Evolutionary conservation across 92 coral and sea anemone species (phyloP), one percentile per base, ranked within the genome.

Genomic region (Siderastrea radians): DNA sequence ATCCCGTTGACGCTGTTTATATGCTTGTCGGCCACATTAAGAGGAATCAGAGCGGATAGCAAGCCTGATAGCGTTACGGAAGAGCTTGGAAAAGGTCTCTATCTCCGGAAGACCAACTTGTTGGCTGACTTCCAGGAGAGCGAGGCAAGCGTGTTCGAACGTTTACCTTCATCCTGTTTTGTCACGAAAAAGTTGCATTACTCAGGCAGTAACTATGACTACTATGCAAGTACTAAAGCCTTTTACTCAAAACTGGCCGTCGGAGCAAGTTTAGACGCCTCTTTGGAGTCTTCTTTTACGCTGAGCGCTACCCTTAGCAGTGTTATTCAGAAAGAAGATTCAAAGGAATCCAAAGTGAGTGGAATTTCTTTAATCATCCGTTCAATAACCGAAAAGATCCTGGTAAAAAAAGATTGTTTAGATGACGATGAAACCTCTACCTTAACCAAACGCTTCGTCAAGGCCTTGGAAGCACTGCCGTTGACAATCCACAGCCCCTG

Each of bases 301-400:
- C 51, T 88, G 44, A 87, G 86, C 2, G 49, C 58, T 5, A 69
- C 91, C 0, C 17, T 88, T 1, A 73, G 58, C 47, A 80, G 49
- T 1, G 55, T 73, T 12, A 58, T 80, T 0, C 67, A 54, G 48
- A 16, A 5, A 2, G 45, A 70, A 1, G 63, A 79, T 7, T 65
- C 74, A 14, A 5, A n/a, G 2, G 44, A 72, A 13, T 68, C 72
- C 7, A 1, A 26, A 16, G 81, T 88, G 2, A 88, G 74, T 43
- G 91, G 91, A 80, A 74, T 74, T 16, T 88, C 87, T 14, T 46
- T 88, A 46, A 60, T 72, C 26, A 7, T 88, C 9, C 71, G 46
- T 1, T 43, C 79, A 3, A 61, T 70, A 60, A 63, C 9, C 1
- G 48, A 17, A 14, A 77, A 72, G 62, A 68, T n/a, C 64, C 75